Base-by-base conservation (phyloP, 2,888 invertebrate species). In the Tridacna gigas region DNA sequence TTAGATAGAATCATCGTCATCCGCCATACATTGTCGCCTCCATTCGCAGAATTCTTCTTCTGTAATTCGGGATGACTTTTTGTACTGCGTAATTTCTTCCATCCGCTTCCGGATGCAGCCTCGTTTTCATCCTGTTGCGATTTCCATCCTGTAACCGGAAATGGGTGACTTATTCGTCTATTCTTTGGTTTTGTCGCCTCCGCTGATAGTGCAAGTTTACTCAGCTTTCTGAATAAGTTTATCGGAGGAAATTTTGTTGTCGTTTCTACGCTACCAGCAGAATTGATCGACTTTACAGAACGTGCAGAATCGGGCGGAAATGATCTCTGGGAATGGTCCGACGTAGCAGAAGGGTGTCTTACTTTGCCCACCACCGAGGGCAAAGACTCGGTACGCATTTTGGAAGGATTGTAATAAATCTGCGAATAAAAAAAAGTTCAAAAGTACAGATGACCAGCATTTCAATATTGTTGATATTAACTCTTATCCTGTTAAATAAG, bases 141-240 rank as follows among this genome's bases (percentile, higher is more conserved):
- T 47, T 26, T 56, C 81, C 73, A 81, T 11, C 73, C 71, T 0
- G 77, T 81, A 4, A 77, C 77, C 77, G 81, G 81, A 77, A 74
- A 81, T 25, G 73, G 65, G 56, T 63, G 47, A 65, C 81, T 81
- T n/a, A 51, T 51, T 47, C 81, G 73, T 20, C 81, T 69, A 26
- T 73, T 65, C 25, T 81, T 71, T 37, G 71, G 37, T 77, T 65
- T 67, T n/a, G 51, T 45, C 47, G 79, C 37, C 22, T 71, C 78
- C 13, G 71, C 71, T 13, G 51, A 71, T 51, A 51, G n/a, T 47
- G 71, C 71, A 7, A 71, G 51, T 51, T 71, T 71, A 51, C 71
- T 71, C 51, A 71, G 25, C 22, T n/a, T 48, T 22, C 71, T 45
- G 51, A 71, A 71, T 1, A 51, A 51, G 12, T 71, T 71, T 22